These are phyloP conservation scores for Acanthacorydalis orientalis DNA, from an alignment of 2,888 invertebrate species.

Conservation along the genomic window DNA sequence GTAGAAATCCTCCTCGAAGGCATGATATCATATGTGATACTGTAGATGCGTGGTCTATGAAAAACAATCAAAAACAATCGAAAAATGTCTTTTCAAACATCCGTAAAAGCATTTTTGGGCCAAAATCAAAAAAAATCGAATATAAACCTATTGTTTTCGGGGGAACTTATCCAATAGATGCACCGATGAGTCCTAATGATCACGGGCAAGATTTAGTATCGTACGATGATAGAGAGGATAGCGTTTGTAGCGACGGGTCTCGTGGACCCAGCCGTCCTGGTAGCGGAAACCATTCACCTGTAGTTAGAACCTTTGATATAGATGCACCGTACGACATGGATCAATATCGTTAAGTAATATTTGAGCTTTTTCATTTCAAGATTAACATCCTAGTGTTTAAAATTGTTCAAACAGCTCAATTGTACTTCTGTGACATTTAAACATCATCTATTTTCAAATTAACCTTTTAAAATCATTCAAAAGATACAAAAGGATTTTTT, in stretches of 20 bases:
- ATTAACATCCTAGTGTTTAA: too few relatives aligned
- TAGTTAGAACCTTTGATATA: conserved; percentile 31
- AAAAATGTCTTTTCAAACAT: conserved; percentile 22
- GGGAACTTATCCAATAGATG: conserved; percentile 75
- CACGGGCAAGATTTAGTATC: conserved; percentile 12
- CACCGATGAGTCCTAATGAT: conserved; percentile 28
- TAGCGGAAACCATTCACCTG: conserved; percentile 11
- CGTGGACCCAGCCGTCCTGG: not conserved
- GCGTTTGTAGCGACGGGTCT: conserved; percentile 12
- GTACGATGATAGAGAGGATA: conserved; percentile 7
- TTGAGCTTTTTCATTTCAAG: too few relatives aligned
- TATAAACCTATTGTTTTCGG: conserved; percentile 62
- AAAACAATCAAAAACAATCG: conserved; percentile 11
- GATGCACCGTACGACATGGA: conserved; percentile 28
- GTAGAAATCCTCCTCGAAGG: conserved; percentile 18
- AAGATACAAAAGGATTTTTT: too few relatives aligned
- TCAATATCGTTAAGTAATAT: not conserved
- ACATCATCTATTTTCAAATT: too few relatives aligned
- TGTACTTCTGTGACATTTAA: too few relatives aligned
- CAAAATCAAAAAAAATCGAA: conserved; percentile 18
- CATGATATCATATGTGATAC: conserved; percentile 41
- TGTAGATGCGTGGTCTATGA: conserved; percentile 43
- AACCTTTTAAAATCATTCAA: too few relatives aligned
- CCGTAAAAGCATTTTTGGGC: conserved; percentile 11
- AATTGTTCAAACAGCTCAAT: too few relatives aligned